These are phyloP conservation scores for Shinisaurus crocodilurus DNA, from an alignment of 2,113 vertebrate species.

Conservation along the genomic window DNA sequence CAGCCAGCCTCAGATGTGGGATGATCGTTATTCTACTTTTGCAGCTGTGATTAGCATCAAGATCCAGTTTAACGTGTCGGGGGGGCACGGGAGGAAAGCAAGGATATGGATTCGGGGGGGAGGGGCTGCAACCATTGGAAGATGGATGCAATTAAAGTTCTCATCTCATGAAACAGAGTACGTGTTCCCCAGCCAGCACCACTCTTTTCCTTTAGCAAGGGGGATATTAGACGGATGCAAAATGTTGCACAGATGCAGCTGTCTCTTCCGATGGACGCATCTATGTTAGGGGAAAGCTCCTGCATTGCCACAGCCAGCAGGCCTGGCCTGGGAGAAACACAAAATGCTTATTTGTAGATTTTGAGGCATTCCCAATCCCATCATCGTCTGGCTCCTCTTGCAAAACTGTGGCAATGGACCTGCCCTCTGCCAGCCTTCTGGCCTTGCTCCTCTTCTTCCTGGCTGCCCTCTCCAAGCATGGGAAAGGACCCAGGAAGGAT, in stretches of 20 bases:
- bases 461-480: too few relatives aligned
- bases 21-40: neutral
- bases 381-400: constrained; percentile 23
- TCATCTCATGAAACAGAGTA: constrained; percentile 27
- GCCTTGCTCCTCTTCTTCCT: too few relatives aligned
- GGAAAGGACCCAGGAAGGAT: too few relatives aligned
- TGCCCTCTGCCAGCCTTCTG: neutral
- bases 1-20: neutral
- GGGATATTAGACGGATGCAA: constrained; percentile 25
- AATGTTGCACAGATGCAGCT: accelerated
- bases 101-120: constrained; percentile 36
- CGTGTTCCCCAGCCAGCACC: constrained; percentile 35
- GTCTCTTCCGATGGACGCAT: neutral
- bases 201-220: neutral
- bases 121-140: constrained; percentile 34
- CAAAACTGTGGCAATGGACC: constrained; percentile 25
- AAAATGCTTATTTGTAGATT: constrained; percentile 49
- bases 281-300: neutral
- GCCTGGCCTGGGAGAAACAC: neutral
- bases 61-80: accelerated
- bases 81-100: neutral
- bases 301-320: accelerated
- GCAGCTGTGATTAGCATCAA: neutral
- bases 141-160: constrained; percentile 50
- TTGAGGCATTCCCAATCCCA: constrained; percentile 37